Percentiles rank a stretch among this genome's conserved stretches.
Conservation (phyloP, 2,888 invertebrate genomes). For the Drosophila monieri region DNA sequence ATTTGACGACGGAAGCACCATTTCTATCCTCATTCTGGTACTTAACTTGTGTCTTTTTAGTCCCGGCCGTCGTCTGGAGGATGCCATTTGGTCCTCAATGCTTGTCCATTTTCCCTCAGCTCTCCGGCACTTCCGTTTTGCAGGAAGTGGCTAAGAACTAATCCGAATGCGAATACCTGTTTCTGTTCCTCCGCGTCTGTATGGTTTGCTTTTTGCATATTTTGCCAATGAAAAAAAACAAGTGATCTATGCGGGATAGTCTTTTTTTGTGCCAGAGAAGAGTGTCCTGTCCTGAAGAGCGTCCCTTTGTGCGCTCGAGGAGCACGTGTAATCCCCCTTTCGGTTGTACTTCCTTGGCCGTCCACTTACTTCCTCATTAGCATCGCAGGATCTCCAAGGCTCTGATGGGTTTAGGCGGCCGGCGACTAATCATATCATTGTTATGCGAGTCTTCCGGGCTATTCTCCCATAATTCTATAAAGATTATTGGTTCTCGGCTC, state of each 20-base stretch:
- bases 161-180: slow-evolving; percentile 24
- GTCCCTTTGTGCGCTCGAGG: slow-evolving; percentile 51
- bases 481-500: background rate
- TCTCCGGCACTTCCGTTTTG: slow-evolving; percentile 59
- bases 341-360: slow-evolving; percentile 54
- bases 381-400: slow-evolving; percentile 19
- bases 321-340: slow-evolving; percentile 67
- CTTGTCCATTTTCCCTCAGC: slow-evolving; percentile 4
- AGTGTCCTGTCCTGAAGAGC: slow-evolving; percentile 1
- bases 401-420: slow-evolving; percentile 29
- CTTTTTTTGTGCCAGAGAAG: slow-evolving; percentile 55
- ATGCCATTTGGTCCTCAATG: slow-evolving; percentile 16
- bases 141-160: slow-evolving; percentile 60
- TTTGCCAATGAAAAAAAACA: slow-evolving; percentile 65
- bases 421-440: slow-evolving; percentile 25
- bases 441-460: background rate
- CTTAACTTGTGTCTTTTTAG: slow-evolving; percentile 74
- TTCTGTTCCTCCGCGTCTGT: background rate
- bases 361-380: slow-evolving; percentile 48
- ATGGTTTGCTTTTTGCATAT: slow-evolving; percentile 70
- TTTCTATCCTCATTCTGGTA: slow-evolving; percentile 37
- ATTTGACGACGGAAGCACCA: slow-evolving; percentile 69
- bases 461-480: background rate
- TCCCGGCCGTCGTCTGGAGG: background rate
- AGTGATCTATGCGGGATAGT: slow-evolving; percentile 54